Base-by-base conservation (phyloP, 2,797 vertebrate species). In the Sardinella longiceps region DNA sequence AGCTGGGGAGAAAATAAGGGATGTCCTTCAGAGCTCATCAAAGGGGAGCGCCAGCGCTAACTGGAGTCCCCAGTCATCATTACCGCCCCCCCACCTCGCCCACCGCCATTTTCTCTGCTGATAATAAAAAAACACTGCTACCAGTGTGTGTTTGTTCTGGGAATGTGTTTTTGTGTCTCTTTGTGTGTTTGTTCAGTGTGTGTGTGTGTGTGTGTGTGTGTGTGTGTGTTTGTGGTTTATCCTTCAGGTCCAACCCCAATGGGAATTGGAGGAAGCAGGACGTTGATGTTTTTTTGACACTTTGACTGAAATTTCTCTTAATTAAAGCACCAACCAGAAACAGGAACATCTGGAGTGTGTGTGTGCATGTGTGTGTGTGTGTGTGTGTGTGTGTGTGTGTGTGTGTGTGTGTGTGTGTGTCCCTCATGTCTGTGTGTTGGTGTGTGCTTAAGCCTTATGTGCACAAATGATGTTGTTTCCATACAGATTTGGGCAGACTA, bases 21-120 rank as follows among this genome's bases (percentile, higher is more conserved):
- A 70, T 30, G 63, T 70, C 63, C 63, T 70, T 70, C 63, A 70
- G 63, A 70, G 63, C 30, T 70, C 63, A 70, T 70, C 63, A 70
- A 70, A 70, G 63, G 25, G 28, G 63, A 33, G 63, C 12, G 63
- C 1, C 28, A 30, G 63, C 25, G 58, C 63, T 70, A 70, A 70
- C 63, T 70, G 63, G 28, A 70, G 63, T 14, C 12, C 28, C n/a
- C 1, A 70, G 63, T 70, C 5, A 70, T 70, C 63, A 70, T 70
- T 70, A 70, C 63, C 5, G 12, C 30, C 63, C 63, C 60, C 63
- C 28, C 63, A 15, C 51, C 51, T 15, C 51, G 63, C 63, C 63
- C 37, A 30, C 30, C 37, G 63, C 30, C 63, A 70, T 66, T 66
- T 66, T 66, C 28, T 66, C 63, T 30, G 28, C 63, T 18, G 11